A percentile compares a stretch with the other conserved stretches of the same genome.
Evolutionary conservation across 2,113 vertebrate species (phyloP).

Genomic region (Ramphastos sulfuratus): DNA sequence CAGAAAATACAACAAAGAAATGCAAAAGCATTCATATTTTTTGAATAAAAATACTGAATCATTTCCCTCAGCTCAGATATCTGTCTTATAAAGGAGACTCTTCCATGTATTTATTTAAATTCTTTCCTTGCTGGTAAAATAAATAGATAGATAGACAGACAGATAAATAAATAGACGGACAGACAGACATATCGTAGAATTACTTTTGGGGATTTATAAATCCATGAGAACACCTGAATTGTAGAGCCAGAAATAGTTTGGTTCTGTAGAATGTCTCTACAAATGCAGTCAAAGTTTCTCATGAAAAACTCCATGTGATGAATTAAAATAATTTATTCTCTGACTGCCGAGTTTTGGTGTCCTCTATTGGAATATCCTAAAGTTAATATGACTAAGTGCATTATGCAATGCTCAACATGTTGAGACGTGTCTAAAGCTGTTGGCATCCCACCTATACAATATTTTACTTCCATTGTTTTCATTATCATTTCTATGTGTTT

Average conservation of each 20-base stretch:
- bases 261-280: background rate
- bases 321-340: background rate
- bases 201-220: background rate
- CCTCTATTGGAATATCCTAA: background rate
- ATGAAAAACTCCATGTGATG: background rate
- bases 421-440: background rate
- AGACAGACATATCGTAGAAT: background rate
- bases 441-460: background rate
- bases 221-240: background rate
- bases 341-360: background rate
- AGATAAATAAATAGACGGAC: too few species aligned
- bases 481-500: background rate
- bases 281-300: background rate
- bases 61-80: fast-evolving
- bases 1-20: background rate
- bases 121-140: too few species aligned
- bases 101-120: background rate
- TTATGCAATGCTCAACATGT: background rate
- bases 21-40: background rate
- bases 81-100: background rate
- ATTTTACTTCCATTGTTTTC: background rate
- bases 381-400: background rate
- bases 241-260: background rate
- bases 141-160: too few species aligned
- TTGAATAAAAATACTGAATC: background rate